These are phyloP conservation scores for Rhea pennata DNA, from an alignment of 2,113 vertebrate species.

Conservation along the genomic window DNA sequence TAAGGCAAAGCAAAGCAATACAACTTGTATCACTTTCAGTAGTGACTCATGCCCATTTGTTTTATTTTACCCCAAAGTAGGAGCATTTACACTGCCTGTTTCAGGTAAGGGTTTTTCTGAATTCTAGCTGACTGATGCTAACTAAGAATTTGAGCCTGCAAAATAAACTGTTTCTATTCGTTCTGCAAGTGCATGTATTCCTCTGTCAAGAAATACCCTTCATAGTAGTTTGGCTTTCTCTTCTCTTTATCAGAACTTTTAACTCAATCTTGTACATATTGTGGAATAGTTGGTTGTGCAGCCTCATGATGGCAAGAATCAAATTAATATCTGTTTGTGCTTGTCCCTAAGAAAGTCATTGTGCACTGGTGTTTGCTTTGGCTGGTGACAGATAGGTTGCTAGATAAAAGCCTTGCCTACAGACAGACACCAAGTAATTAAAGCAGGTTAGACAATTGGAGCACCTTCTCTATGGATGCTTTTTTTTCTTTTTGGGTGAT, in stretches of 20 bases:
- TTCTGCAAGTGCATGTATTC: fast-evolving
- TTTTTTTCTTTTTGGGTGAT: neutral
- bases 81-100: neutral
- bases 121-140: neutral
- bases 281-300: neutral
- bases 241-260: neutral
- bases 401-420: neutral
- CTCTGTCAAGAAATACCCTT: neutral
- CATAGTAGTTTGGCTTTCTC: neutral
- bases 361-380: neutral
- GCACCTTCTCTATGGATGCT: neutral
- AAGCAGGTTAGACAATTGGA: neutral
- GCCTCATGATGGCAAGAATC: neutral
- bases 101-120: neutral
- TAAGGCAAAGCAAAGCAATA: neutral
- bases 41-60: neutral
- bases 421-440: neutral
- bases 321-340: fast-evolving
- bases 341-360: neutral
- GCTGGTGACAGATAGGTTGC: neutral
- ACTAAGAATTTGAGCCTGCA: neutral
- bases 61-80: neutral
- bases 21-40: neutral
- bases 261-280: fast-evolving
- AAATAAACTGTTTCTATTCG: neutral